These are phyloP conservation scores for Xyrichtys novacula DNA, from an alignment of 2,797 vertebrate species.

Conservation along the genomic window DNA sequence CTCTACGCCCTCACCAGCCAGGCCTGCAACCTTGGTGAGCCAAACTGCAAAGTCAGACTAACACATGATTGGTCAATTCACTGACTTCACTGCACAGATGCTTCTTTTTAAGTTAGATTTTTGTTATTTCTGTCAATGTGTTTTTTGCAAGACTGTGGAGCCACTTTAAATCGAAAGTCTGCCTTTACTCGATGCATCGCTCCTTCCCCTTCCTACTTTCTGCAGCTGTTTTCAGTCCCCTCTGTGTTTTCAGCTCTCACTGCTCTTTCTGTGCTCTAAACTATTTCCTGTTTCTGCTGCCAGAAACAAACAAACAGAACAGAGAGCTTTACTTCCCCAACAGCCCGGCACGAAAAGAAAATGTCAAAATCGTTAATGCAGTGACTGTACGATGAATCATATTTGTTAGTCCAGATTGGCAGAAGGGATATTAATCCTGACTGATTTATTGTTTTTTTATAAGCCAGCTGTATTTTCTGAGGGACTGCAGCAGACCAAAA, in stretches of 20 bases:
- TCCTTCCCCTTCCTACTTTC: background rate
- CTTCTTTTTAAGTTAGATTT: no score
- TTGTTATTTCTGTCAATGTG: no score
- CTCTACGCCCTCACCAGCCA: slow-evolving; percentile 94
- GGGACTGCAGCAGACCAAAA: background rate
- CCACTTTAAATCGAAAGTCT: background rate
- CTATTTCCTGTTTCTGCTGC: slow-evolving; percentile 31
- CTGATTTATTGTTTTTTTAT: background rate
- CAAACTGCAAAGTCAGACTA: background rate
- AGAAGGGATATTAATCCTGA: background rate
- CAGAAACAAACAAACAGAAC: slow-evolving; percentile 26
- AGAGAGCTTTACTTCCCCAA: background rate
- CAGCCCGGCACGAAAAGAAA: background rate
- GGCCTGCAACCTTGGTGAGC: slow-evolving; percentile 98
- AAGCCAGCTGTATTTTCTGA: background rate
- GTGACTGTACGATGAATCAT: background rate
- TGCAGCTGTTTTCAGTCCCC: background rate
- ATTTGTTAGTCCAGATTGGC: background rate
- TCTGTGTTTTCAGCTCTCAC: slow-evolving; percentile 2
- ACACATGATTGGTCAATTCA: background rate
- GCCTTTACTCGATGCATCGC: background rate
- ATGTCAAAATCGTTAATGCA: background rate
- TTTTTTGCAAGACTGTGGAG: background rate
- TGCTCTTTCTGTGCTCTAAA: slow-evolving; percentile 3
- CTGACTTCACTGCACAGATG: background rate